These are phyloP conservation scores for Tridacna crocea DNA, from an alignment of 2,888 invertebrate genomes.

Conservation along the genomic window DNA sequence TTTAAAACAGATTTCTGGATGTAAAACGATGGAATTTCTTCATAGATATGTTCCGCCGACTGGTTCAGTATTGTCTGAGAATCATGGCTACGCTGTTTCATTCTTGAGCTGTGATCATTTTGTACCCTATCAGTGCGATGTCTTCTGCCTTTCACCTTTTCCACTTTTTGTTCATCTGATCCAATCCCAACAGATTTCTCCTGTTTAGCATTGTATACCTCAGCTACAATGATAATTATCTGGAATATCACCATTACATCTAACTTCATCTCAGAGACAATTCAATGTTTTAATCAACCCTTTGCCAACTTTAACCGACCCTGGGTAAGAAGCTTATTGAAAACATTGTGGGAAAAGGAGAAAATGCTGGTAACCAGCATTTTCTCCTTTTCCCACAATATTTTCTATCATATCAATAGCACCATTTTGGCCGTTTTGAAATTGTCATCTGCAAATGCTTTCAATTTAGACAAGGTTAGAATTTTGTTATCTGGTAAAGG, in stretches of 20 bases:
- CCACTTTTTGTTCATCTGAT: neutral
- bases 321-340: no score
- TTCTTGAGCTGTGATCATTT: neutral
- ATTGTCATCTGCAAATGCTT: no score
- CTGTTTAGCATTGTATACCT: neutral
- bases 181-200: neutral
- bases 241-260: neutral
- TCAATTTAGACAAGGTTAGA: no score
- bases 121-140: neutral
- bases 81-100: neutral
- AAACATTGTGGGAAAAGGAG: no score
- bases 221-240: neutral
- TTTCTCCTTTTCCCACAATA: no score
- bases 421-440: no score
- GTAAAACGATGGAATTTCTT: conserved; percentile 1
- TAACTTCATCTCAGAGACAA: no score
- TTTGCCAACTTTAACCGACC: no score
- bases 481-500: neutral
- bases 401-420: no score
- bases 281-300: no score
- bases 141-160: conserved; percentile 3
- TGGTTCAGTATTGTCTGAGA: neutral
- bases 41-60: conserved; percentile 17
- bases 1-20: conserved; percentile 8
- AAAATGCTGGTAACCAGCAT: no score